phyloP scores from a whole-genome alignment of 2,113 vertebrate species.

The Percopsis transmontana region DNA sequence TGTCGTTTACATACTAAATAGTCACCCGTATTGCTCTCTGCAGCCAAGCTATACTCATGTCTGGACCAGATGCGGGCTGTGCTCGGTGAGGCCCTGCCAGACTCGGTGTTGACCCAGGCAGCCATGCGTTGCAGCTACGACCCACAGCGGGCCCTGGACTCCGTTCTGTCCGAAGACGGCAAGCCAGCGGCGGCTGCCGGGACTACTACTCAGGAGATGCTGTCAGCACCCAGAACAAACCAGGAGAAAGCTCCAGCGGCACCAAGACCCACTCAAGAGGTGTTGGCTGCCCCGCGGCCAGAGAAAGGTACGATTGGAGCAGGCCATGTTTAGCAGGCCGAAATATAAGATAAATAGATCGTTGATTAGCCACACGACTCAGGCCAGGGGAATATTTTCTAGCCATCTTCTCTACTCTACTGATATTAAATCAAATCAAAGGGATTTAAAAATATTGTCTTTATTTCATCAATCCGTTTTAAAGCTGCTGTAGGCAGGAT shows the following conservation, averaged over 20 bases:
- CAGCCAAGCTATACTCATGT: slow-evolving; percentile 90
- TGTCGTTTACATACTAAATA: neutral
- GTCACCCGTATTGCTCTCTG: slow-evolving; percentile 9
- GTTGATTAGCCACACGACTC: too few species aligned
- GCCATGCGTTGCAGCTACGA: slow-evolving; percentile 87
- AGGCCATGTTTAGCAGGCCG: neutral
- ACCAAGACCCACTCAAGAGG: slow-evolving; percentile 58
- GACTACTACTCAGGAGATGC: slow-evolving; percentile 22
- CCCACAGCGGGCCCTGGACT: slow-evolving; percentile 86
- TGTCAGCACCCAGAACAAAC: slow-evolving; percentile 15
- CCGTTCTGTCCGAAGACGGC: slow-evolving; percentile 83
- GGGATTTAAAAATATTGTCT: too few species aligned
- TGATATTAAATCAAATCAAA: too few species aligned
- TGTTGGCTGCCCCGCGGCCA: slow-evolving; percentile 63
- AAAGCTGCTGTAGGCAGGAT: too few species aligned
- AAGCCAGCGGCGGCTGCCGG: slow-evolving; percentile 64
- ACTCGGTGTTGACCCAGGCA: slow-evolving; percentile 85
- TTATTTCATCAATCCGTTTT: too few species aligned
- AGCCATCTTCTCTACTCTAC: too few species aligned
- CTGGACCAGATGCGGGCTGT: slow-evolving; percentile 94
- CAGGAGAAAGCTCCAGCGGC: slow-evolving; percentile 50
- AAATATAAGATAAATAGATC: too few species aligned
- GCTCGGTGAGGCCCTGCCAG: slow-evolving; percentile 86
- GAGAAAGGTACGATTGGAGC: slow-evolving; percentile 85
- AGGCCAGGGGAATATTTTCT: too few species aligned